Base-by-base conservation (phyloP, 1,140 invertebrate genomes). In the Pogonomyrmex barbatus region DNA sequence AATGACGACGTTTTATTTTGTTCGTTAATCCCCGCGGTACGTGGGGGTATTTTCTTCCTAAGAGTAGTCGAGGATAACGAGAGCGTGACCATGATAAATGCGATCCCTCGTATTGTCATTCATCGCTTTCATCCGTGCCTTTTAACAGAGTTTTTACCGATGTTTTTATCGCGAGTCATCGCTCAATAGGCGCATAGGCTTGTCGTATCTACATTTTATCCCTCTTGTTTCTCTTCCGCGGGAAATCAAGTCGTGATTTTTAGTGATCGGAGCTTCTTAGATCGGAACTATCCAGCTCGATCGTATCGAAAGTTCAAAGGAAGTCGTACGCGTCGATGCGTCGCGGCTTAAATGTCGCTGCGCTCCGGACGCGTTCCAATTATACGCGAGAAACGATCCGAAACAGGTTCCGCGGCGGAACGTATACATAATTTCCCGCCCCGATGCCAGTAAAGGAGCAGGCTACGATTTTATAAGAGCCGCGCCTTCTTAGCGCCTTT, bases 401-500 rank as follows among this genome's bases (percentile, higher is more conserved):
- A 92, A 94, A 94, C 94, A 92, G 93, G 94, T 94, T 94, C 88
- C 86, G 86, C 83, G 78, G 50, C 87, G 93, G 93, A 94, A 94
- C 93, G 93, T 92, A 92, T 92, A 93, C 92, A 93, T 94, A 91
- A 94, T 94, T 94, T 94, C 91, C 93, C 93, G 91, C 88, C 90
- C 89, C 87, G 84, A 87, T 87, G 88, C 93, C 93, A 93, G 93
- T 94, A 93, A 93, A 94, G 91, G 92, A 92, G 90, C 92, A 77
- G 90, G 87, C 92, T 91, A 92, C 92, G 91, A 94, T 94, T 94
- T 94, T 94, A 94, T 93, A 94, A 94, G 91, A 92, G 92, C 92
- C 92, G 92, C 93, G 91, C 93, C 93, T 93, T 93, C 92, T 93
- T 92, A 93, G 77, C 92, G 93, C 91, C 93, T 93, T 92, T 91